Evolutionary conservation across 2,888 invertebrate genomes (phyloP).

Genomic region (Drosophila birchii): DNA sequence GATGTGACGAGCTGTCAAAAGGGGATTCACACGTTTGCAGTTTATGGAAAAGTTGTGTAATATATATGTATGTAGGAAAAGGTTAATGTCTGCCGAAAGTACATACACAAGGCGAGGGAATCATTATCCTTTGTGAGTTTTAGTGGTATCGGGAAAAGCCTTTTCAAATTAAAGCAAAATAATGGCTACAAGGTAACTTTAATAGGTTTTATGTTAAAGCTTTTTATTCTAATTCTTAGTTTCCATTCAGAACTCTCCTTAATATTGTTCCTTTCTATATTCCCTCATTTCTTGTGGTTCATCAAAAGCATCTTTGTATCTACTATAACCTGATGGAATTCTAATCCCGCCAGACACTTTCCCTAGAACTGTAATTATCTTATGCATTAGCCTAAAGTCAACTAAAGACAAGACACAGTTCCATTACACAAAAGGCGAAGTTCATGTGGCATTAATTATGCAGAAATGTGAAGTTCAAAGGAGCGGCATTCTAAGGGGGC

Average conservation of each 20-base stretch:
- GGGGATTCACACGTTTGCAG: conserved; percentile 43
- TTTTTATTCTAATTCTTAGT: background rate
- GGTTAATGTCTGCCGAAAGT: conserved; percentile 1
- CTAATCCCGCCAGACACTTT: conserved; percentile 37
- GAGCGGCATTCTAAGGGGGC: background rate
- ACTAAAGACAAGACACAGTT: conserved; percentile 33
- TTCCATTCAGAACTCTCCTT: too few relatives aligned
- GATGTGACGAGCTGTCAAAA: conserved; percentile 35
- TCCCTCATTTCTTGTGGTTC: background rate
- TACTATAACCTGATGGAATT: conserved; percentile 12
- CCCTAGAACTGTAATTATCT: conserved; percentile 34
- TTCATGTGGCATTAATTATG: conserved; percentile 32
- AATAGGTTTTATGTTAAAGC: background rate
- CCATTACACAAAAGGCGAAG: conserved; percentile 39
- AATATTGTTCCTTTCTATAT: background rate
- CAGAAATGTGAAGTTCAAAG: background rate
- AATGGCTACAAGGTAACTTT: background rate
- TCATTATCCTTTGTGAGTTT: background rate
- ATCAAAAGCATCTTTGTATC: conserved; percentile 12
- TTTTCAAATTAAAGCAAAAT: background rate
- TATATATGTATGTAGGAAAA: conserved; percentile 1
- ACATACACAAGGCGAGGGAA: background rate
- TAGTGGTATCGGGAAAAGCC: conserved; percentile 1
- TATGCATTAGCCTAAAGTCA: conserved; percentile 43
- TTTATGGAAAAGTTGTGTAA: conserved; percentile 15